Evolutionary conservation across 1,140 invertebrate species (phyloP), one percentile per base, ranked within the genome.

Genomic region (Teleogryllus occipitalis): DNA sequence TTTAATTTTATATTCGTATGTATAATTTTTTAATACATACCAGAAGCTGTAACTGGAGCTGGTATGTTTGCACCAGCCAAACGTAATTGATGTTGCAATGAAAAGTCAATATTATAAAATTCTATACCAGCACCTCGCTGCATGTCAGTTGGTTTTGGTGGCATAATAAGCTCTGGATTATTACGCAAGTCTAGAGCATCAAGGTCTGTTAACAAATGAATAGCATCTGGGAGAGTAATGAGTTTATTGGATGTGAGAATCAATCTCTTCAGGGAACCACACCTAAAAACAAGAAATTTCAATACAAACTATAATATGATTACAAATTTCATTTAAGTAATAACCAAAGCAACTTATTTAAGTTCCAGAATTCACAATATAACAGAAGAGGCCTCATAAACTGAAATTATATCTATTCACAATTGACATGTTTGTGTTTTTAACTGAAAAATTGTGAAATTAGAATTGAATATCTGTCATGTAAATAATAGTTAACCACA

Each of bases 31-130:
- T n/a, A 47, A 48, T 48, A 87, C 87, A 85, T 85, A 92, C 92
- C 90, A 78, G 89, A 89, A 8, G 90, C 87, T 76, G 92, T 90
- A 78, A 89, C 87, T 46, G 94, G 91, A 54, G 91, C 90, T 21
- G 94, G 91, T 39, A 96, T 91, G 78, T 92, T 92, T 14, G 97
- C 97, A 3, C 97, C 98, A 76, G 97, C 98, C 80, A 98, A 86
- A 80, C 96, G 88, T 46, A 99, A 85, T 84, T 99, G 97, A 84
- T 95, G 95, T 88, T 97, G 96, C 46, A 99, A 88, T 0, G 97
- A 98, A 88, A 99, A 99, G 87, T 99, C 98, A 79, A 99, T 98
- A 83, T 99, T 99, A 86, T 99, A 99, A 88, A 96, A 99, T 85
- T 98, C 93, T 18, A 96, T 88, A 6, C 95, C 95, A n/a, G 92